Evolutionary conservation across 1,140 invertebrate species (phyloP).

Genomic region (Ceratitis capitata): DNA sequence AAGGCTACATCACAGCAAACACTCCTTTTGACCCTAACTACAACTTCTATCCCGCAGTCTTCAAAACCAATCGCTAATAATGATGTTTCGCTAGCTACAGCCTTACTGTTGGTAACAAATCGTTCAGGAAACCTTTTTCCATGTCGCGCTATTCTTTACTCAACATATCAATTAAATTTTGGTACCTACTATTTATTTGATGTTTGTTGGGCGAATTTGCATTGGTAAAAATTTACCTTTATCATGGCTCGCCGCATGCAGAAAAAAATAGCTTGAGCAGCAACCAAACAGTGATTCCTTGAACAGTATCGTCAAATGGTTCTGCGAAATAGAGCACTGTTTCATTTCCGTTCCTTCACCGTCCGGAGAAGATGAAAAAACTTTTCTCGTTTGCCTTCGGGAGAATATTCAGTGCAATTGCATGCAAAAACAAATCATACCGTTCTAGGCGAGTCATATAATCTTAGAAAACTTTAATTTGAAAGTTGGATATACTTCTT

Average conservation of each 20-base stretch:
- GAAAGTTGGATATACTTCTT: not conserved
- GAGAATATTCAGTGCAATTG: conserved; percentile 29
- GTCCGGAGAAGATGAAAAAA: not conserved
- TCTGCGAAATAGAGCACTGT: conserved; percentile 45
- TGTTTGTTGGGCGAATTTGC: conserved; percentile 49
- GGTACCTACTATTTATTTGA: conserved; percentile 41
- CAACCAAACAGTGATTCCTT: not conserved
- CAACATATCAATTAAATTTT: conserved; percentile 37
- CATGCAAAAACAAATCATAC: not conserved
- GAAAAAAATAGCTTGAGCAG: not conserved
- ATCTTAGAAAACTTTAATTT: not conserved
- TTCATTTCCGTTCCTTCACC: not conserved
- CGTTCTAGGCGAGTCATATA: conserved; percentile 23
- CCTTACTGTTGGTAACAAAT: conserved; percentile 31
- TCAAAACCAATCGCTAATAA: not conserved
- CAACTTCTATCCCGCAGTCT: not conserved
- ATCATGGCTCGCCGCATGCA: not conserved
- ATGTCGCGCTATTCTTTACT: conserved; percentile 32
- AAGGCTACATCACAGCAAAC: not conserved
- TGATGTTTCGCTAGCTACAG: conserved; percentile 30
- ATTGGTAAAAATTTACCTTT: conserved; percentile 49
- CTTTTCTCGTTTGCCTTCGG: not conserved
- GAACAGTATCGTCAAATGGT: conserved; percentile 27
- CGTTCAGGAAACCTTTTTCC: conserved; percentile 10
- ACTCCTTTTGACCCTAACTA: not conserved